Evolutionary conservation across 2,113 vertebrate species (phyloP).

Genomic region (Ancistrus triradiatus): DNA sequence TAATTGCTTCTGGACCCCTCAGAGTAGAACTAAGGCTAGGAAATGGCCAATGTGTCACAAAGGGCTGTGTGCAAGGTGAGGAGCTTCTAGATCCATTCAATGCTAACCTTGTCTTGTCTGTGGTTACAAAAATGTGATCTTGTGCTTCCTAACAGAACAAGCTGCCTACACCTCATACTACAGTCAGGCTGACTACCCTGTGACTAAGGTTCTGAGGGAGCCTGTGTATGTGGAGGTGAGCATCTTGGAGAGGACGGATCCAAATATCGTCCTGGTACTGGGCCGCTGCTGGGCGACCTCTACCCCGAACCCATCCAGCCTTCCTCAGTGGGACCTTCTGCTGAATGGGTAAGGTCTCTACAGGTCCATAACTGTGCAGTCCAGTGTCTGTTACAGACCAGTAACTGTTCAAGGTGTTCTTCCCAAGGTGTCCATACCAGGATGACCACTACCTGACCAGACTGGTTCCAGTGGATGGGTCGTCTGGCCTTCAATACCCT

Average conservation of each 20-base stretch:
- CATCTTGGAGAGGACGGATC: constrained; percentile 56
- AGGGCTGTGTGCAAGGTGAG: constrained; percentile 58
- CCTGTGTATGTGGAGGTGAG: constrained; percentile 57
- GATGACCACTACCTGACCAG: constrained; percentile 21
- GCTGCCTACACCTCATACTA: constrained; percentile 61
- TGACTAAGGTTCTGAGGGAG: constrained; percentile 58
- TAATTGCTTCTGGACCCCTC: constrained; percentile 55
- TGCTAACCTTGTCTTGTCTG: not conserved
- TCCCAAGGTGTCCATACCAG: constrained; percentile 17
- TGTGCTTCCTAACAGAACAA: constrained; percentile 44
- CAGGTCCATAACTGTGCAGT: not conserved
- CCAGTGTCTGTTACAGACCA: not conserved
- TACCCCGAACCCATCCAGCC: constrained; percentile 37
- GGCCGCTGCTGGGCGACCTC: constrained; percentile 66
- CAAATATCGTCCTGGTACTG: constrained; percentile 57
- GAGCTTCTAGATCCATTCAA: not conserved
- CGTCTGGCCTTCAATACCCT: constrained; percentile 4
- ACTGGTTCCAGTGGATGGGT: not conserved
- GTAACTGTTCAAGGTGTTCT: too few species aligned
- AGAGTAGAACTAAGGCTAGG: constrained; percentile 61
- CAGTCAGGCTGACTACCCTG: constrained; percentile 53
- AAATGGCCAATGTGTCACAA: constrained; percentile 55
- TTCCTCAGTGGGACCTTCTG: constrained; percentile 65
- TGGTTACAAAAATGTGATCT: not conserved
- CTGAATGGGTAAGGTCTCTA: constrained; percentile 16